Evolutionary conservation across 92 coral and sea anemone genomes (phyloP), one percentile per base, ranked within the genome.

Genomic region (Desmophyllum pertusum): DNA sequence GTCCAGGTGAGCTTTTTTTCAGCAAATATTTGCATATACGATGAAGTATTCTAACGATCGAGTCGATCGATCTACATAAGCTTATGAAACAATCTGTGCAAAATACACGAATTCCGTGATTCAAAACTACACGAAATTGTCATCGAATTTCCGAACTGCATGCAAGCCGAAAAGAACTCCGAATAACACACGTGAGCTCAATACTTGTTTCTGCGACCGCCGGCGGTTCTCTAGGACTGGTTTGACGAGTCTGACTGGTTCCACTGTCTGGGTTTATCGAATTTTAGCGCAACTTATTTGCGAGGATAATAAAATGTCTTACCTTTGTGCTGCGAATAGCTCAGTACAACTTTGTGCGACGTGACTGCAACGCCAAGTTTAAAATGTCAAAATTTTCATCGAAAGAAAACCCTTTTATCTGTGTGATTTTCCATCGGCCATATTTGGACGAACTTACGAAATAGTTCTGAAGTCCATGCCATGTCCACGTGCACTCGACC

Each of bases 361-460:
- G 18, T 5, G 21, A 78, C 15, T 38, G 40, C 72, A 62, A 17
- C 36, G 31, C 30, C 37, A 41, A 42, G 38, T 45, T 78, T 62
- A 62, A 78, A n/a, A 62, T 40, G 72, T 40, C 57, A 10, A 30
- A 74, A 57, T 36, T 62, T 62, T 63, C 50, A 37, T 19, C 4
- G 29, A 36, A 23, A 61, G 11, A 31, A n/a, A 25, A 19, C 1
- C 42, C 46, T 46, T 64, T 79, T 57, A 40, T 77, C 27, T 19
- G n/a, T 66, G 84, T 79, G 67, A 66, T 82, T 71, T 82, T 55
- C 69, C 86, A 62, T 72, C 79, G 61, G 86, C 86, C 86, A 82
- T 81, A 81, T 81, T 81, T n/a, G 85, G 85, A 9, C 2, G 53
- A 50, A 1, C 35, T 70, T 81, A 31, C 52, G 68, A 52, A 39